phyloP scores from a whole-genome alignment of 2,797 vertebrate genomes.

The Enteromius trimaculatus region DNA sequence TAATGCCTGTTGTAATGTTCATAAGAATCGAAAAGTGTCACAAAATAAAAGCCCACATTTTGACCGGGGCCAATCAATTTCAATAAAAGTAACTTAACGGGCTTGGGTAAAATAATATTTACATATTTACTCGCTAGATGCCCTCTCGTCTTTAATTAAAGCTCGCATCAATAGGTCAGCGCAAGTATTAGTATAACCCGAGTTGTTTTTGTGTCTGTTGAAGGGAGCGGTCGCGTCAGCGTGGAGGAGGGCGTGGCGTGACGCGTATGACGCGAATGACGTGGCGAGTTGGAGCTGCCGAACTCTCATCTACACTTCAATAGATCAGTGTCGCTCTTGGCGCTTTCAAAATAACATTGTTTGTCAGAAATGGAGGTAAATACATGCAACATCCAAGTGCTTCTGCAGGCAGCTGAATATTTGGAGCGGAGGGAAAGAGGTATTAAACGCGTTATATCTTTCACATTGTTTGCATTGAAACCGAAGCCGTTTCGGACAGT shows the following conservation, averaged over 20 bases:
- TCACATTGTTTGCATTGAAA: slow-evolving; percentile 51
- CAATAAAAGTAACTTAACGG: background rate
- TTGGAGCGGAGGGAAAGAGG: slow-evolving; percentile 89
- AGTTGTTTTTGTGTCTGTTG: slow-evolving; percentile 26
- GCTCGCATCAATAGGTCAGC: background rate
- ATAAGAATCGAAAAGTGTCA: background rate
- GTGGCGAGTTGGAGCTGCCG: slow-evolving; percentile 53
- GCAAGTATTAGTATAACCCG: too few relatives aligned
- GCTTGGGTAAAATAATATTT: background rate
- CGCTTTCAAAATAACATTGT: slow-evolving; percentile 33
- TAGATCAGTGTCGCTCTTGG: slow-evolving; percentile 24
- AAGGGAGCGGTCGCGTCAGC: slow-evolving; percentile 48
- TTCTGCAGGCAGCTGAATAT: slow-evolving; percentile 92
- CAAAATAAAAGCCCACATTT: background rate
- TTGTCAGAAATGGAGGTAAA: slow-evolving; percentile 80
- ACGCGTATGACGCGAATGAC: slow-evolving; percentile 54
- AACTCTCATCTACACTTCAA: slow-evolving; percentile 31
- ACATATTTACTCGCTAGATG: background rate
- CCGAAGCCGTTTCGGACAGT: slow-evolving; percentile 43
- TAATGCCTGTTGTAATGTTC: background rate
- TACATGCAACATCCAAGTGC: slow-evolving; percentile 89
- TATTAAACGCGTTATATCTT: slow-evolving; percentile 58
- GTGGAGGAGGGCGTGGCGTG: slow-evolving; percentile 53
- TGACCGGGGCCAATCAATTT: background rate
- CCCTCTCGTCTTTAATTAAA: background rate